Evolutionary conservation across 2,113 vertebrate species (phyloP).

Genomic region (Platysternon megacephalum): DNA sequence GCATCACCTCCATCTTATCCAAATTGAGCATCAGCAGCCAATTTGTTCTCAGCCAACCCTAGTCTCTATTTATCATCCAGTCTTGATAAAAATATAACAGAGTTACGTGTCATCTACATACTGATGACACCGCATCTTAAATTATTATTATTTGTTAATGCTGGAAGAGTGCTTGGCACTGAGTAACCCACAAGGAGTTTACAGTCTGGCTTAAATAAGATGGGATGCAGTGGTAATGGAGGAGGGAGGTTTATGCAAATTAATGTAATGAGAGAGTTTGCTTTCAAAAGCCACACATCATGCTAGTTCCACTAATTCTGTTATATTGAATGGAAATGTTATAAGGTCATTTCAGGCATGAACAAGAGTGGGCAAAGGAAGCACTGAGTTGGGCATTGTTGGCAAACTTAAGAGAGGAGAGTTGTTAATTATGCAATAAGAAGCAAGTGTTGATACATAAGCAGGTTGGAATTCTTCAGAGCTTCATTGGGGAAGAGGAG

Average conservation of each 20-base stretch:
- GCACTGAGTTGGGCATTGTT: neutral
- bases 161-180: neutral
- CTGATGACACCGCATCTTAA: neutral
- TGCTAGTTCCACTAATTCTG: neutral
- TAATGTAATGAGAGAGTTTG: neutral
- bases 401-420: neutral
- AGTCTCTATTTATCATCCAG: neutral
- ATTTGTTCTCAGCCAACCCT: neutral
- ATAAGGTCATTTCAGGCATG: neutral
- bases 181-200: neutral
- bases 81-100: neutral
- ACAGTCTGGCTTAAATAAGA: neutral
- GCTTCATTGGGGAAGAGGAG: neutral
- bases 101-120: neutral
- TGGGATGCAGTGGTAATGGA: neutral
- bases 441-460: neutral
- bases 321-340: neutral
- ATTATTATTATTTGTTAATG: neutral
- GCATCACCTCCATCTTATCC: neutral
- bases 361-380: neutral
- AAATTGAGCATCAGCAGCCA: neutral
- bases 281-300: neutral
- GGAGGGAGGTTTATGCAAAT: neutral
- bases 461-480: neutral
- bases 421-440: neutral